Base-by-base conservation (phyloP, 2,113 vertebrate genomes). In the Serinus canaria region DNA sequence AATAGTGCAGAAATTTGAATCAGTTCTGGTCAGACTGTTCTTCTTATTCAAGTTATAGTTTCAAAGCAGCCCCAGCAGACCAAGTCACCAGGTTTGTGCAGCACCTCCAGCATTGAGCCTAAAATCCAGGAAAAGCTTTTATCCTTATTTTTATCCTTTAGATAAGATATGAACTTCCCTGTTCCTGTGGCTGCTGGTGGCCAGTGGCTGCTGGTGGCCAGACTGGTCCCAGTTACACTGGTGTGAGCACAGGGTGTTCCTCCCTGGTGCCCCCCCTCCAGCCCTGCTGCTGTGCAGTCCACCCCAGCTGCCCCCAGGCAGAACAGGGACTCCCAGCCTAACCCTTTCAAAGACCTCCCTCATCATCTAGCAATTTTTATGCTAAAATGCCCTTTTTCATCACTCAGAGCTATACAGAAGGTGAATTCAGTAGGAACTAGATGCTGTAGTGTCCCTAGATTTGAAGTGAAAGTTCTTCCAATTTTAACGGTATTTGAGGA, bases 221-320 rank as follows among this genome's bases (percentile, higher is more conserved):
- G 47, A 24, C 49, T 72, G 46, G 58, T 83, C 27, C 62, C 53
- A 41, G 25, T 33, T 56, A 20, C 15, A 37, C 18, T 0, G 0
- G 6, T 30, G 20, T 58, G 55, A 60, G 25, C 0, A 0, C 18
- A 13, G 30, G 9, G 3, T 60, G 35, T 4, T 88, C 69, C 35
- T 43, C 39, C 30, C 31, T 21, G 28, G 28, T 9, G 5, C 23
- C 19, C 18, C 33, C 27, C 3, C 18, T 55, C 21, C 47, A 83
- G 37, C 46, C n/a, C 56, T 58, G 70, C 13, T 5, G 2, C 46
- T 75, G 30, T 43, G 43, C 21, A 37, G 25, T 6, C 24, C 53
- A 24, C 9, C 5, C 41, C 3, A 2, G 30, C 72, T 80, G 17
- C 46, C 41, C 35, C 2, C 4, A 64, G 41, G 30, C 10, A 90